These are phyloP conservation scores for Ochlodes sylvanus DNA, from an alignment of 2,888 invertebrate genomes.

Conservation along the genomic window DNA sequence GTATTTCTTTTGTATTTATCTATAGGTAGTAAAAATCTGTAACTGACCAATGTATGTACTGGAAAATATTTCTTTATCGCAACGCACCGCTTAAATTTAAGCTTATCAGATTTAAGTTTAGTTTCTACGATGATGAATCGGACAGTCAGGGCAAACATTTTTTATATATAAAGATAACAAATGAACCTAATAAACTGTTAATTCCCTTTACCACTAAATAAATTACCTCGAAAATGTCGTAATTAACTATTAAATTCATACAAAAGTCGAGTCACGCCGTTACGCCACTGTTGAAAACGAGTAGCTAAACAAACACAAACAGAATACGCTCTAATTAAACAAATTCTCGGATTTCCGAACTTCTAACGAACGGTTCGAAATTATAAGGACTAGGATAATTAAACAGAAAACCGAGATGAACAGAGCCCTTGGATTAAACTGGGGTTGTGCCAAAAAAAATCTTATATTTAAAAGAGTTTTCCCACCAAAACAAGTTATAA, in stretches of 20 bases:
- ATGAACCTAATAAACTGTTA: too few relatives aligned
- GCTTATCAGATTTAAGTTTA: too few relatives aligned
- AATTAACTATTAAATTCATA: conserved; percentile 2
- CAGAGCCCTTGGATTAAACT: neutral
- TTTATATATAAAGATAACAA: too few relatives aligned
- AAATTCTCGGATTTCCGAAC: conserved; percentile 9
- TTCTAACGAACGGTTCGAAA: conserved; percentile 4
- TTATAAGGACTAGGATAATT: conserved; percentile 7
- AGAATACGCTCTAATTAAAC: conserved; percentile 2
- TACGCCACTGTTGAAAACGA: neutral
- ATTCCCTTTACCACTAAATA: neutral
- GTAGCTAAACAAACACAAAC: neutral
- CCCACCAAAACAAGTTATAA: too few relatives aligned
- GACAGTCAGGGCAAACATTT: too few relatives aligned
- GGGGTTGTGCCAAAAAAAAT: neutral
- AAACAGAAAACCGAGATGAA: conserved; percentile 11
- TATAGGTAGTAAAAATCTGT: too few relatives aligned
- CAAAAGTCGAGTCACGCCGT: neutral
- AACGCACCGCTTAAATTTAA: too few relatives aligned
- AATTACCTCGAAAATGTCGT: neutral
- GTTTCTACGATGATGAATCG: too few relatives aligned
- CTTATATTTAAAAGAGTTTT: too few relatives aligned
- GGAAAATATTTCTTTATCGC: too few relatives aligned
- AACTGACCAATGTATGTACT: too few relatives aligned
- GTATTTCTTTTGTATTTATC: too few relatives aligned